These are phyloP conservation scores for Brassicogethes aeneus DNA, from an alignment of 2,888 invertebrate species.

Conservation along the genomic window DNA sequence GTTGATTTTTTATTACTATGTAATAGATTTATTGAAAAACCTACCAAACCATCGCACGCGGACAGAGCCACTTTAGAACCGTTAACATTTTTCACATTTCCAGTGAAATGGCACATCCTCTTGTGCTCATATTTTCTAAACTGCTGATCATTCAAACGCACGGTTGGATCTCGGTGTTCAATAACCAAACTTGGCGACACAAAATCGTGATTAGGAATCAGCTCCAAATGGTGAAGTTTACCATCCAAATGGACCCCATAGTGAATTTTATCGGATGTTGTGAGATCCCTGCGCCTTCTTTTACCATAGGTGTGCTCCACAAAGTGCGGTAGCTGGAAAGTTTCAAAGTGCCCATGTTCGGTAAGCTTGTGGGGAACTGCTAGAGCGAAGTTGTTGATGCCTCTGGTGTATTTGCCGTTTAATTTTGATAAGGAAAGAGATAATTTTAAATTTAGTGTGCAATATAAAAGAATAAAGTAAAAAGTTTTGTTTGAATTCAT, in stretches of 20 bases:
- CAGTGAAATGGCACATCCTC: slow-evolving; percentile 45
- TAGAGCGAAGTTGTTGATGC: slow-evolving; percentile 40
- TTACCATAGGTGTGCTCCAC: slow-evolving; percentile 29
- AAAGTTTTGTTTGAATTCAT: too few species aligned
- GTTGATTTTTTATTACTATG: too few species aligned
- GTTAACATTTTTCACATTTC: slow-evolving; percentile 37
- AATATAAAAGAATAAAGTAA: too few species aligned
- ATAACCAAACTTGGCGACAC: slow-evolving; percentile 39
- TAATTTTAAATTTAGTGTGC: not conserved
- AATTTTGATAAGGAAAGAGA: slow-evolving; percentile 23
- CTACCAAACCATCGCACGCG: slow-evolving; percentile 41
- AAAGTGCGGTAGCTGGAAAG: slow-evolving; percentile 41
- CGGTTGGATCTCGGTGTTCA: slow-evolving; percentile 30
- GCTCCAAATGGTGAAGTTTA: slow-evolving; percentile 39
- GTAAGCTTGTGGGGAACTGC: slow-evolving; percentile 42
- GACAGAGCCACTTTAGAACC: slow-evolving; percentile 45
- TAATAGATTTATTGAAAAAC: too few species aligned
- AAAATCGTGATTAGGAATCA: slow-evolving; percentile 45
- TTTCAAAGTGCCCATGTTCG: slow-evolving; percentile 38
- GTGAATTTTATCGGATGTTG: slow-evolving; percentile 24
- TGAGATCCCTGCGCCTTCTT: slow-evolving; percentile 16
- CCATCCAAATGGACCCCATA: slow-evolving; percentile 33
- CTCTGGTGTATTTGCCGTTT: slow-evolving; percentile 44
- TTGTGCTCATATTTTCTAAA: slow-evolving; percentile 26
- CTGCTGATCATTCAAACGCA: slow-evolving; percentile 25